Evolutionary conservation across 2,888 invertebrate species (phyloP), one percentile per base, ranked within the genome.

Genomic region (Pyralis farinalis): DNA sequence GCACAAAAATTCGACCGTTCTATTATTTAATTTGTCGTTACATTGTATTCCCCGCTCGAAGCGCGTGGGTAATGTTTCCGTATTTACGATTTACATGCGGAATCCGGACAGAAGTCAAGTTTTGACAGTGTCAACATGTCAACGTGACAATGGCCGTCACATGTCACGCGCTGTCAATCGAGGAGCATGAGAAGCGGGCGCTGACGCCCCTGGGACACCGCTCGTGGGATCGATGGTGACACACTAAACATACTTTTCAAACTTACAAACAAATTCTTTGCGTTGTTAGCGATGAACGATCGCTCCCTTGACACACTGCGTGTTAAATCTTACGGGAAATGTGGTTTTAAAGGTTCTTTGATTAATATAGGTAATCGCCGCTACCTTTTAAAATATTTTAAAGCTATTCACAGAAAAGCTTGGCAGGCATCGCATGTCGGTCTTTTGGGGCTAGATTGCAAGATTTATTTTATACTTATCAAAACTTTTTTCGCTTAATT

Each of bases 61-160:
- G 56, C 53, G 55, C 55, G 62, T 74, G 79, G 74, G 69, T 81
- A 76, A 79, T 78, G 62, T 85, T 85, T 87, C 85, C 86, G 80
- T 86, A 81, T 84, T 85, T 73, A 67, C 63, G 57, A 70, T 72
- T 68, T 81, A 79, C 81, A 84, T 77, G 81, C 77, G 75, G 80
- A 85, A 80, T 77, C 77, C 77, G 75, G 77, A 82, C 87, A 85
- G 85, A 76, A 87, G 87, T 87, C 84, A 85, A 85, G 80, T 85
- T 83, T 63, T 70, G 83, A 74, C 84, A 82, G 63, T 83, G 88
- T 87, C 87, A 87, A 86, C 87, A 85, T 87, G 81, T 88, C 87
- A 84, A 42, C 45, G 45, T 74, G 75, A 88, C 88, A 88, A 88
- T 86, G 65, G 79, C 62, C 81, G 78, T 86, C 85, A 82, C 77